Percentiles rank a stretch among this genome's conserved stretches.
Conservation (phyloP, 2,113 vertebrate species). For the Empidonax alnorum region DNA sequence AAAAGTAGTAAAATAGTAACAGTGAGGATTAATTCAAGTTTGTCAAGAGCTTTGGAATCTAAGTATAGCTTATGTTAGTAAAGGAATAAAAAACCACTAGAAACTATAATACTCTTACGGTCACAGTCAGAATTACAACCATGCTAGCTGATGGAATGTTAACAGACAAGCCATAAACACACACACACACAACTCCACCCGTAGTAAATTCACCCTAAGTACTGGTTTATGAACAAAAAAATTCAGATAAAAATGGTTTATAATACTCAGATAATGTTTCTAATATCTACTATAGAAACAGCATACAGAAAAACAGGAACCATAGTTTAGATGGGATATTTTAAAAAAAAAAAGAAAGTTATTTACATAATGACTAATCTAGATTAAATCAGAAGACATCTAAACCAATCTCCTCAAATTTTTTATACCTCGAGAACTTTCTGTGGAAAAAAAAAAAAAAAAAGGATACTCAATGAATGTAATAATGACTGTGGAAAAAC, state of each 20-base stretch:
- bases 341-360: neutral
- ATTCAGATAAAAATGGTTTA: constrained; percentile 30
- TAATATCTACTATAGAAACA: constrained; percentile 3
- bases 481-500: neutral
- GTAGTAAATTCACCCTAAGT: neutral
- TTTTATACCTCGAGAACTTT: neutral
- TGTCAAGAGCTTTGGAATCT: neutral
- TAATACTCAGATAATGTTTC: constrained; percentile 46
- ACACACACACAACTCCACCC: neutral
- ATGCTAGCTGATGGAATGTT: neutral
- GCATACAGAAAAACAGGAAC: neutral
- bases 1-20: neutral
- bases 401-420: neutral
- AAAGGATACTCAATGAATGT: neutral
- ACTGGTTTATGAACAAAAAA: constrained; percentile 22
- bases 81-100: neutral
- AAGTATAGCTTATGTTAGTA: neutral
- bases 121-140: constrained; percentile 7
- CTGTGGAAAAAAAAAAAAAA: neutral
- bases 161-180: neutral
- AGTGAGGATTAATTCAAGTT: neutral
- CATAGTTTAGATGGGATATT: neutral
- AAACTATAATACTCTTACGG: neutral
- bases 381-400: neutral
- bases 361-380: neutral